phyloP scores from a whole-genome alignment of 2,113 vertebrate genomes.

The Caretta caretta region DNA sequence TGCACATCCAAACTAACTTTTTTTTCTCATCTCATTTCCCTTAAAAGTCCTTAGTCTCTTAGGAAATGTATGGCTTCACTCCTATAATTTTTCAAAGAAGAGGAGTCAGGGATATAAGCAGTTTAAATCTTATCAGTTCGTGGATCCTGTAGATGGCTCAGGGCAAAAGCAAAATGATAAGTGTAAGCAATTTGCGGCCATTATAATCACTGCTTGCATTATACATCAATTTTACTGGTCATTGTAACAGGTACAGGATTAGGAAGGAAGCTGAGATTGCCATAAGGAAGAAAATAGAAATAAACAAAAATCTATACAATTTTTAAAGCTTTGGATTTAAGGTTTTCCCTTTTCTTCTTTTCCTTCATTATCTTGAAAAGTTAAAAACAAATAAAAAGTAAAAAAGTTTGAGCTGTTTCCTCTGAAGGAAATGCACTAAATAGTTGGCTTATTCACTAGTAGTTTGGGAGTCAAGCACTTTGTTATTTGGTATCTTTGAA shows the following conservation, averaged over 20 bases:
- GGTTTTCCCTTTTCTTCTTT: neutral
- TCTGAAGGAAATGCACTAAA: neutral
- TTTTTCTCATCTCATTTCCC: neutral
- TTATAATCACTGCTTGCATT: neutral
- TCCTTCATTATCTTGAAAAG: neutral
- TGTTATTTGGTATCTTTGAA: neutral
- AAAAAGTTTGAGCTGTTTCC: neutral
- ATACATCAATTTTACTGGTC: neutral
- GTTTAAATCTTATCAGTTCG: conserved; percentile 4
- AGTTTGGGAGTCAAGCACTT: neutral
- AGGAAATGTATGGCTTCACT: neutral
- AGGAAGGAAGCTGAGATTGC: neutral
- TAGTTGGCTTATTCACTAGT: neutral
- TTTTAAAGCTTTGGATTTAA: neutral
- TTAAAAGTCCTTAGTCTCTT: neutral
- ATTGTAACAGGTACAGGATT: neutral
- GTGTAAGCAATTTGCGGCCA: neutral
- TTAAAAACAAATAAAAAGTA: neutral
- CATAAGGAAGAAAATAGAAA: neutral
- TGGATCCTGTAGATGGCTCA: neutral
- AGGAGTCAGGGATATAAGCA: neutral
- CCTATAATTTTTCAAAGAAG: neutral
- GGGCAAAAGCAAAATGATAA: neutral
- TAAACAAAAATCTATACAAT: neutral
- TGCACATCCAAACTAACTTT: neutral